phyloP scores from a whole-genome alignment of 1,140 invertebrate genomes.

The Gonatopus flavifemur region DNA sequence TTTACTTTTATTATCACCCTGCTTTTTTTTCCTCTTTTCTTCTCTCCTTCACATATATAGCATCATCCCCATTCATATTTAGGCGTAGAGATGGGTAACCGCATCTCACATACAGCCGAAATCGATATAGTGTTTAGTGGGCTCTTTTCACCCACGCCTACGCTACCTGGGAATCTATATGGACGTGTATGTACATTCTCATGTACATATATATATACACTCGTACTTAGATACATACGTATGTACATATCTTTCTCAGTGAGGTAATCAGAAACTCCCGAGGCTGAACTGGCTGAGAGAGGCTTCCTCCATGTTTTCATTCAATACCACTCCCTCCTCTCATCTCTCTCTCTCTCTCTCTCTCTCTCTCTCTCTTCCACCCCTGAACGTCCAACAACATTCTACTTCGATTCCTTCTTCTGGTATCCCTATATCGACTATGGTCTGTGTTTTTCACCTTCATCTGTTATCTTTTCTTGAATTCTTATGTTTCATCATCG shows the following conservation, averaged over 20 bases:
- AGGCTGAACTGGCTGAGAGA: not conserved
- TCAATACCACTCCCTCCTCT: not conserved
- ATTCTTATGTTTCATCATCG: too few species aligned
- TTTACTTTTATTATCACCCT: not conserved
- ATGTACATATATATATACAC: too few species aligned
- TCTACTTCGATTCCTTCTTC: too few species aligned
- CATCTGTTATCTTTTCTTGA: too few species aligned
- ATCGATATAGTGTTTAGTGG: not conserved
- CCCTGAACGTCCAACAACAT: too few species aligned
- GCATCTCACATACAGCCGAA: not conserved
- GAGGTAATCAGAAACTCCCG: not conserved
- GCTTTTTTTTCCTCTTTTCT: not conserved
- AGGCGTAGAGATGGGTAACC: too few species aligned
- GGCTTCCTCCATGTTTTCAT: not conserved
- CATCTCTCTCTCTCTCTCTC: not conserved
- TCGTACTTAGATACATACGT: too few species aligned
- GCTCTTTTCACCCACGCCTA: not conserved
- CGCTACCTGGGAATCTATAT: not conserved
- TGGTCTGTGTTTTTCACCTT: too few species aligned
- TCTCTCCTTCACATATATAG: not conserved
- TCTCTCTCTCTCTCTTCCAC: too few species aligned
- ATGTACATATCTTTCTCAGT: not conserved
- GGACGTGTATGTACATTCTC: too few species aligned
- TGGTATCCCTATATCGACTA: too few species aligned
- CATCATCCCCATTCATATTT: not conserved